Evolutionary conservation across 2,888 invertebrate genomes (phyloP).

Genomic region (Euzetes globulus): DNA sequence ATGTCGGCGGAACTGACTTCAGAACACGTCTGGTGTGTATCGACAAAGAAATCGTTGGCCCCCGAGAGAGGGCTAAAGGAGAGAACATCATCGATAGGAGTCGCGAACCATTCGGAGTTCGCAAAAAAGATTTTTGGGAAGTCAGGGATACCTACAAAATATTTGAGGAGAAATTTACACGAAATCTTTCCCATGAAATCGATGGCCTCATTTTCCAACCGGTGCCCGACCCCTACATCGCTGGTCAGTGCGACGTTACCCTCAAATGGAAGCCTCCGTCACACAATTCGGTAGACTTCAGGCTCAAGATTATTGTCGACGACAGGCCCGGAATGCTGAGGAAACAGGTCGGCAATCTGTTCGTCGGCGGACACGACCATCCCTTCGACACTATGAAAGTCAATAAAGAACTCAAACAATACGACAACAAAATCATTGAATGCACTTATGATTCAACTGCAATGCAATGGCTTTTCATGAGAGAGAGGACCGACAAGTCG

Average conservation of each 20-base stretch:
- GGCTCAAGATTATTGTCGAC: conserved; percentile 68
- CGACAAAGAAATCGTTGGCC: conserved; percentile 52
- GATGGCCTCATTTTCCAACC: conserved; percentile 99
- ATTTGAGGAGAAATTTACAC: conserved; percentile 71
- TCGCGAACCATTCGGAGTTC: conserved; percentile 79
- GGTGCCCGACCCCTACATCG: conserved; percentile 68
- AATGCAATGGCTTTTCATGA: conserved; percentile 79
- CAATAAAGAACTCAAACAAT: conserved; percentile 64
- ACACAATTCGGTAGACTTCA: conserved; percentile 94
- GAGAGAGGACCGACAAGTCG: conserved; percentile 88
- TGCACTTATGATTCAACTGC: conserved; percentile 57
- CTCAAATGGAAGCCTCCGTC: conserved; percentile 96
- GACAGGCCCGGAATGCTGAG: conserved; percentile 61
- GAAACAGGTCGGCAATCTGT: conserved; percentile 64
- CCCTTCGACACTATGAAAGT: conserved; percentile 68
- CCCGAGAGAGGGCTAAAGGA: conserved; percentile 65
- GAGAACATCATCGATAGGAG: conserved; percentile 65
- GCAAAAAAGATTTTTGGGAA: conserved; percentile 86
- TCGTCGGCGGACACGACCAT: conserved; percentile 58
- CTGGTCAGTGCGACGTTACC: conserved; percentile 73
- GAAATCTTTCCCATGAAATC: conserved; percentile 80
- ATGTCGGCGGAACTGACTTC: conserved; percentile 70
- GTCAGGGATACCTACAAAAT: conserved; percentile 42
- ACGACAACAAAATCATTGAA: conserved; percentile 91
- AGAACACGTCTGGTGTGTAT: conserved; percentile 70